These are phyloP conservation scores for Polydrusus cervinus DNA, from an alignment of 2,888 invertebrate species.

Conservation along the genomic window DNA sequence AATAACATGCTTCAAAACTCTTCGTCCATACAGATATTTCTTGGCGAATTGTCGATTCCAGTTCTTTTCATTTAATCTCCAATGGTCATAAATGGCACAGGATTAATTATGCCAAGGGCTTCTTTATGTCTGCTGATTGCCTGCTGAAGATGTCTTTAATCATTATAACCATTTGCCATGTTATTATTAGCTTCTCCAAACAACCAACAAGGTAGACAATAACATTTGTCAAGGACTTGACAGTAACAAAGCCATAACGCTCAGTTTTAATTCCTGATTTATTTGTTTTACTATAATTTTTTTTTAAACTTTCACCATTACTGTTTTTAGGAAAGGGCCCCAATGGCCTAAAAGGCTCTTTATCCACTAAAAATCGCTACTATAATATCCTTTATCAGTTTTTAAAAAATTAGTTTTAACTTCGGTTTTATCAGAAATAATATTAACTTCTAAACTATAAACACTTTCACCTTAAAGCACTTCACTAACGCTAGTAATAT, in stretches of 20 bases:
- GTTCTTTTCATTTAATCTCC: slow-evolving; percentile 26
- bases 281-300: slow-evolving; percentile 2
- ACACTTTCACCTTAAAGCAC: not conserved
- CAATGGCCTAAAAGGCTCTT: not conserved
- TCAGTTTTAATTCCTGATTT: slow-evolving; percentile 13
- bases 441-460: not conserved
- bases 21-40: slow-evolving; percentile 22
- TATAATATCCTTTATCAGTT: slow-evolving; percentile 19
- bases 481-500: not conserved
- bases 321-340: slow-evolving; percentile 4
- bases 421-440: not conserved
- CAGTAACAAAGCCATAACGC: slow-evolving; percentile 20
- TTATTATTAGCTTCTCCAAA: not conserved
- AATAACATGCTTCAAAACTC: slow-evolving; percentile 27
- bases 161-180: not conserved
- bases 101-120: slow-evolving; percentile 9
- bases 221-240: not conserved
- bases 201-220: slow-evolving; percentile 26
- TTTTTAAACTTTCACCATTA: not conserved
- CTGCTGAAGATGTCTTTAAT: slow-evolving; percentile 9
- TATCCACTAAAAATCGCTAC: not conserved
- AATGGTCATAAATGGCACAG: slow-evolving; percentile 22
- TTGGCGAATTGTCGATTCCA: slow-evolving; percentile 23
- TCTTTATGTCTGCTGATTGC: slow-evolving; percentile 25
- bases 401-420: slow-evolving; percentile 4